A percentile compares a stretch with the other conserved stretches of the same genome.
Evolutionary conservation across 2,113 vertebrate species (phyloP).

Genomic region (Phocoena sinus): DNA sequence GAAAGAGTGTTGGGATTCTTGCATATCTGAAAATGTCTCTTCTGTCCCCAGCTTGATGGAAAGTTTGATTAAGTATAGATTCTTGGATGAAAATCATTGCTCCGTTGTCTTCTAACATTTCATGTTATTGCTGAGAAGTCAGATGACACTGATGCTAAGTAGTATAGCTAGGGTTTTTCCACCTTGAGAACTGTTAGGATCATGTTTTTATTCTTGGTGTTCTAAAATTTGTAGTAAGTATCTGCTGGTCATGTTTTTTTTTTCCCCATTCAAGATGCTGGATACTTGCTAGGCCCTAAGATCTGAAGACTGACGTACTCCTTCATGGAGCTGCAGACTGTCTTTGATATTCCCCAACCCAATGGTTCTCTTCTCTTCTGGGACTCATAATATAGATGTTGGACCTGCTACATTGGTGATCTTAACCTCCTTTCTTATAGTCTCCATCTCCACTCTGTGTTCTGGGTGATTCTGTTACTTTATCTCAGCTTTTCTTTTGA

Average conservation of each 20-base stretch:
- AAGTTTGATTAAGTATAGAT: not conserved
- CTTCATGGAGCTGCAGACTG: not conserved
- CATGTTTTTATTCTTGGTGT: not conserved
- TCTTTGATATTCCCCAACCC: not conserved
- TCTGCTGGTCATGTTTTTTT: not conserved
- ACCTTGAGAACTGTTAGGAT: not conserved
- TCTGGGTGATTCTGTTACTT: not conserved
- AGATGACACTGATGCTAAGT: not conserved
- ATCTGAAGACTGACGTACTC: not conserved
- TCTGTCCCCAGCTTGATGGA: not conserved
- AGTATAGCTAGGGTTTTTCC: not conserved
- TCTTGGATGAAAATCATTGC: not conserved
- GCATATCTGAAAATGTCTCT: not conserved
- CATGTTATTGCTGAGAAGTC: not conserved
- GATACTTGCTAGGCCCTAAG: not conserved
- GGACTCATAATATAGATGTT: not conserved
- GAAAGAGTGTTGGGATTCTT: not conserved
- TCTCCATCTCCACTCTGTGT: not conserved
- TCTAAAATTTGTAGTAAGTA: not conserved
- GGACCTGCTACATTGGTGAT: not conserved
- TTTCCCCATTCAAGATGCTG: not conserved
- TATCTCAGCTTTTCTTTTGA: not conserved
- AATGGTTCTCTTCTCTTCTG: not conserved
- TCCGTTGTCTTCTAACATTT: not conserved
- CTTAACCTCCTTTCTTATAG: not conserved